Evolutionary conservation across 2,113 vertebrate genomes (phyloP).

Genomic region (Peromyscus leucopus): DNA sequence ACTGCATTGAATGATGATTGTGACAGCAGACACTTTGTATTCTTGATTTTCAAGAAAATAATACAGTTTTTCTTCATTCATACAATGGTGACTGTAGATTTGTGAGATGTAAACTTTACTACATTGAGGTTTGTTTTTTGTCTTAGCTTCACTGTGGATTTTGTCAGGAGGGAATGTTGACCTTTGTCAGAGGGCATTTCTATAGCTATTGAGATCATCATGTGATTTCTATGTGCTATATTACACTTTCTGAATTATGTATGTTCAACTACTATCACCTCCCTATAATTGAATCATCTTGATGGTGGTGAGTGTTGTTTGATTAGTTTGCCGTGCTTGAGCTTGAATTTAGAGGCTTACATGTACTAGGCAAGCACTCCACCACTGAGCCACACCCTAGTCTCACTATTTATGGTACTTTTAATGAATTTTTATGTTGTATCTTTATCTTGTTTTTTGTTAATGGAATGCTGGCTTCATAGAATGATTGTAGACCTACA

Average conservation of each 20-base stretch:
- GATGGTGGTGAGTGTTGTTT: background rate
- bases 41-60: background rate
- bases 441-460: background rate
- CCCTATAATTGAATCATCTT: background rate
- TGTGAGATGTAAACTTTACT: background rate
- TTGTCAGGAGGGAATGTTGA: background rate
- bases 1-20: background rate
- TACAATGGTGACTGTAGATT: background rate
- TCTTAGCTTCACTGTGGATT: background rate
- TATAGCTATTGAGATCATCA: background rate
- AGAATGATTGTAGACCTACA: background rate
- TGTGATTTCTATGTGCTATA: background rate
- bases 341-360: background rate
- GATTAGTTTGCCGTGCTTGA: background rate
- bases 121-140: too few relatives aligned
- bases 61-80: background rate
- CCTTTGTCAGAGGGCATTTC: background rate
- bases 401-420: background rate
- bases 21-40: background rate
- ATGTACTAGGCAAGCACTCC: background rate
- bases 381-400: too few relatives aligned
- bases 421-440: background rate
- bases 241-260: background rate
- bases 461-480: background rate
- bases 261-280: background rate